Conservation (phyloP, 2,888 invertebrate genomes). For the Phalera bucephala region DNA sequence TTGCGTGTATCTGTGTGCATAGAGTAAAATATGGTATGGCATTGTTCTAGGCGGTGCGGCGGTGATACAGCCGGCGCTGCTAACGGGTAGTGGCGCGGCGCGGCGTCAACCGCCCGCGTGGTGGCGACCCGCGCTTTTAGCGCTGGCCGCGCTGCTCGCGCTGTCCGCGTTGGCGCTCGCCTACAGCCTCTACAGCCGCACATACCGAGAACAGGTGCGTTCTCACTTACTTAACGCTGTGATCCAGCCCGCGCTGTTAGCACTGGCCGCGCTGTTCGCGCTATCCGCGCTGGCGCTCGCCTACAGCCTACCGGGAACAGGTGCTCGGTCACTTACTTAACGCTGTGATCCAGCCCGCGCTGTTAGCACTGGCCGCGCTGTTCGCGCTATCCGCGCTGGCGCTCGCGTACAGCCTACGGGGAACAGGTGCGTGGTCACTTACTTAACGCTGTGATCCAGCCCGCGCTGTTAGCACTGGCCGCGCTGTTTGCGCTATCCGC, state of each 20-base stretch:
- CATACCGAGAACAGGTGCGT: conserved; percentile 40
- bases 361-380: conserved; percentile 59
- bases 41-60: conserved; percentile 45
- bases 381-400: conserved; percentile 33
- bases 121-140: conserved; percentile 31
- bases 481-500: no score
- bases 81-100: conserved; percentile 46
- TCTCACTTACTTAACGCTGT: no score
- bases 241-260: no score
- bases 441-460: no score
- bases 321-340: conserved; percentile 23
- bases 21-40: neutral
- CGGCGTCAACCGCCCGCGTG: conserved; percentile 23
- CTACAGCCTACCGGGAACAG: no score
- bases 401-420: conserved; percentile 43
- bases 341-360: conserved; percentile 69
- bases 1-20: no score
- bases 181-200: conserved; percentile 39
- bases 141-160: conserved; percentile 41
- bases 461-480: no score
- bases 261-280: no score
- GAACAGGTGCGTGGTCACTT: conserved; percentile 43
- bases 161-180: conserved; percentile 48
- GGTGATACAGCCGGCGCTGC: conserved; percentile 69
- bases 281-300: no score